Percentiles rank a stretch among this genome's conserved stretches.
Evolutionary conservation across 2,113 vertebrate species (phyloP).

Genomic region (Pogonocichla stellata): DNA sequence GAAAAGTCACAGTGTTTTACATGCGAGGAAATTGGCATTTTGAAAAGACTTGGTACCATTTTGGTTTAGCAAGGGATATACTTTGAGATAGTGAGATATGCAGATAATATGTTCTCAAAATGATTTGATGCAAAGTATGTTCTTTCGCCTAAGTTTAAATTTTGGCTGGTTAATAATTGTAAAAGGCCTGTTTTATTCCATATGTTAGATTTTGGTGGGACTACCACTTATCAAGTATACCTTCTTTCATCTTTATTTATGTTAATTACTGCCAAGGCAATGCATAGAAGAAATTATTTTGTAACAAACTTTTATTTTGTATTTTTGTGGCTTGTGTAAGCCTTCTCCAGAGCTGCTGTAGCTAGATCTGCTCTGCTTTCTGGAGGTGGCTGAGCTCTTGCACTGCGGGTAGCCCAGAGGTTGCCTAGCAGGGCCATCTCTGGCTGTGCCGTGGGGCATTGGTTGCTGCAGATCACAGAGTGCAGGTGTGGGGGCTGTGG

Average conservation of each 20-base stretch:
- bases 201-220: constrained; percentile 2
- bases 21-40: not conserved
- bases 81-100: not conserved
- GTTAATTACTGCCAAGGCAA: not conserved
- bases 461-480: no score
- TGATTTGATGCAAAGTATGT: constrained; percentile 28
- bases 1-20: not conserved
- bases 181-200: not conserved
- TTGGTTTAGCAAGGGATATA: not conserved
- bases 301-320: not conserved
- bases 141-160: constrained; percentile 40
- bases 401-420: not conserved
- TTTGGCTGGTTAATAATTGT: constrained; percentile 16
- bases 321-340: not conserved
- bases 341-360: not conserved
- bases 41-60: not conserved
- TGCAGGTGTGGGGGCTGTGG: no score
- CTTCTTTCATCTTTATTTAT: not conserved
- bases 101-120: constrained; percentile 31
- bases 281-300: not conserved
- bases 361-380: not conserved
- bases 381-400: not conserved
- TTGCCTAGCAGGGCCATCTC: no score
- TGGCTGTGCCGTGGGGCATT: fast-evolving
- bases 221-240: not conserved